Percentiles rank a stretch among this genome's conserved stretches.
Conservation (phyloP, 2,888 invertebrate species). For the Drosophila nigricruria region DNA sequence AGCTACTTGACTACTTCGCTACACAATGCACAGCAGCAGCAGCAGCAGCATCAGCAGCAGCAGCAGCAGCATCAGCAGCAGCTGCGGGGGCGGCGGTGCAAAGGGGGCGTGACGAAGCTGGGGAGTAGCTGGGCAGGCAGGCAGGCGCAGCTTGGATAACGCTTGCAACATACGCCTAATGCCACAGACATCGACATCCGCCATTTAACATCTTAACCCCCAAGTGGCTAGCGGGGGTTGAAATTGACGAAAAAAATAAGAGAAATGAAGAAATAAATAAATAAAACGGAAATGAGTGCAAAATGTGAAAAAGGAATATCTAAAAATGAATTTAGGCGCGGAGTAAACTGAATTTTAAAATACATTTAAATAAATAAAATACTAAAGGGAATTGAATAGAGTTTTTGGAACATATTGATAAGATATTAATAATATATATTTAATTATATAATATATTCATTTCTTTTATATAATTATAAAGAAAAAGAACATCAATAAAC, state of each 20-base stretch:
- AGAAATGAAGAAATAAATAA: not conserved
- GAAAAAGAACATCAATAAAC: no score
- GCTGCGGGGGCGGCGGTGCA: conserved; percentile 50
- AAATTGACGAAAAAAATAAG: not conserved
- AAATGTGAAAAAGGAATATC: not conserved
- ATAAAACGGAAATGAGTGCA: not conserved
- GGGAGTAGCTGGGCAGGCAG: conserved; percentile 15
- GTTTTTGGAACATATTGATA: not conserved
- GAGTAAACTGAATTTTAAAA: not conserved
- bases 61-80: conserved; percentile 57
- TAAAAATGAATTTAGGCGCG: not conserved
- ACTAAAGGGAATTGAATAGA: not conserved
- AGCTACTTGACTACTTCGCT: conserved; percentile 65
- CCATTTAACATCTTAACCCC: conserved; percentile 74
- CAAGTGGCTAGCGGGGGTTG: not conserved
- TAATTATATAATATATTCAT: no score
- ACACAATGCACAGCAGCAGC: conserved; percentile 59
- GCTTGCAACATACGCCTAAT: conserved; percentile 77
- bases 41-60: conserved; percentile 57
- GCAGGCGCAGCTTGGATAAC: conserved; percentile 51
- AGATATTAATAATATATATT: no score
- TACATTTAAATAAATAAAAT: not conserved
- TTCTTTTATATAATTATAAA: no score
- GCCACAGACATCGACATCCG: conserved; percentile 80
- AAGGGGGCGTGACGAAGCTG: conserved; percentile 27